Evolutionary conservation across 2,113 vertebrate genomes (phyloP).

Genomic region (Xiphophorus maculatus): DNA sequence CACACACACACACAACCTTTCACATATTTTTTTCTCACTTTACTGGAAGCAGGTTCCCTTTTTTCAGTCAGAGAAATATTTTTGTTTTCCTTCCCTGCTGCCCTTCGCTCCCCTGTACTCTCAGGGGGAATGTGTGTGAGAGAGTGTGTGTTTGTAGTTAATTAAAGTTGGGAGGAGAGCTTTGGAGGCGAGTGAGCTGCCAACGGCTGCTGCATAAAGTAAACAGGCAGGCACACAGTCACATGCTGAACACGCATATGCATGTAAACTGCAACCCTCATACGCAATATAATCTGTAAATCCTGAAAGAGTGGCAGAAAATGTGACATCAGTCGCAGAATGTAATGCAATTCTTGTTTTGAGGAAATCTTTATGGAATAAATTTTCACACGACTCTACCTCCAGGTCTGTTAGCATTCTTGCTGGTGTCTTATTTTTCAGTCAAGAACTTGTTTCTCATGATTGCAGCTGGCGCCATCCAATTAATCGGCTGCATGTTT

Average conservation of each 20-base stretch:
- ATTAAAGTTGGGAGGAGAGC: constrained; percentile 73
- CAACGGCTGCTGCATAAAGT: constrained; percentile 64
- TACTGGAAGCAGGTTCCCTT: constrained; percentile 62
- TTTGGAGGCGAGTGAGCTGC: constrained; percentile 53
- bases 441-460: neutral
- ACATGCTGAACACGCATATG: constrained; percentile 36
- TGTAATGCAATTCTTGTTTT: neutral
- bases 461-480: neutral
- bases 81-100: constrained; percentile 55
- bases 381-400: neutral
- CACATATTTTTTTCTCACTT: constrained; percentile 20
- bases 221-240: constrained; percentile 49
- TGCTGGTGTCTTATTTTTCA: neutral
- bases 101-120: constrained; percentile 47
- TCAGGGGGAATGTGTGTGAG: constrained; percentile 35
- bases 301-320: neutral
- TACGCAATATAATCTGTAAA: constrained; percentile 9
- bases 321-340: neutral
- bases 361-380: neutral
- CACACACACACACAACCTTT: constrained; percentile 25
- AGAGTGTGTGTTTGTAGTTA: constrained; percentile 58
- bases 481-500: neutral
- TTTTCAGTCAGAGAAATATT: constrained; percentile 59
- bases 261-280: neutral
- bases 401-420: too few relatives aligned